Percentiles rank a stretch among this genome's conserved stretches.
phyloP scores from a whole-genome alignment of 2,888 invertebrate genomes.

The Aphrophora alni region DNA sequence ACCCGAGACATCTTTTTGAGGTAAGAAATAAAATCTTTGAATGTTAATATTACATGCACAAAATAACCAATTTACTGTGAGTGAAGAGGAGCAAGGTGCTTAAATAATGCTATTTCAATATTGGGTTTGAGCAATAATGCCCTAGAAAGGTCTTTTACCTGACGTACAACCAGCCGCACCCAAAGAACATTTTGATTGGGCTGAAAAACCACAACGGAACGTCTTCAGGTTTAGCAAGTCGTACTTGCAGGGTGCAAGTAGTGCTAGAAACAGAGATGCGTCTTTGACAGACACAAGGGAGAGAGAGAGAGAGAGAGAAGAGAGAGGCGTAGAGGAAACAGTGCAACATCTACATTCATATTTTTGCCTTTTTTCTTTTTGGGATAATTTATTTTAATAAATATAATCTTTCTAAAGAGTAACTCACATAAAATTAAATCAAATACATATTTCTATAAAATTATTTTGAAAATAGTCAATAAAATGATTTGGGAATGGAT shows the following conservation, averaged over 20 bases:
- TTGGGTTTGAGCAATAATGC: constrained; percentile 21
- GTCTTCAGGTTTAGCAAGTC: constrained; percentile 41
- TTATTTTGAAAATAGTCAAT: too few relatives aligned
- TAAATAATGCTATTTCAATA: background rate
- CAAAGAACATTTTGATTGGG: constrained; percentile 84
- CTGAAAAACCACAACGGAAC: constrained; percentile 65
- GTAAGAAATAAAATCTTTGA: too few relatives aligned
- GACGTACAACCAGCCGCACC: constrained; percentile 85
- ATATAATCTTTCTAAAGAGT: too few relatives aligned
- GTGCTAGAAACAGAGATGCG: constrained; percentile 40
- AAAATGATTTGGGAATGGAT: too few relatives aligned
- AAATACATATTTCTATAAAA: too few relatives aligned
- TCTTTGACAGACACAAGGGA: constrained; percentile 14
- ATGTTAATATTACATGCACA: background rate
- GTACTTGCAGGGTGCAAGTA: constrained; percentile 36
- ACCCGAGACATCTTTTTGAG: too few relatives aligned
- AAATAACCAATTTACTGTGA: constrained; percentile 6
- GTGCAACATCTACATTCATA: constrained; percentile 1
- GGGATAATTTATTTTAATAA: too few relatives aligned
- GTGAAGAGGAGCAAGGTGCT: background rate
- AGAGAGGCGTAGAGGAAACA: constrained; percentile 12
- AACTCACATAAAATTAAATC: too few relatives aligned
- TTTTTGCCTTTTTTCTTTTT: background rate
- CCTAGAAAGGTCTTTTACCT: constrained; percentile 62
- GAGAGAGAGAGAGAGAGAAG: constrained; percentile 29